Evolutionary conservation across 2,888 invertebrate genomes (phyloP).

Genomic region (Ochropleura leucogaster): DNA sequence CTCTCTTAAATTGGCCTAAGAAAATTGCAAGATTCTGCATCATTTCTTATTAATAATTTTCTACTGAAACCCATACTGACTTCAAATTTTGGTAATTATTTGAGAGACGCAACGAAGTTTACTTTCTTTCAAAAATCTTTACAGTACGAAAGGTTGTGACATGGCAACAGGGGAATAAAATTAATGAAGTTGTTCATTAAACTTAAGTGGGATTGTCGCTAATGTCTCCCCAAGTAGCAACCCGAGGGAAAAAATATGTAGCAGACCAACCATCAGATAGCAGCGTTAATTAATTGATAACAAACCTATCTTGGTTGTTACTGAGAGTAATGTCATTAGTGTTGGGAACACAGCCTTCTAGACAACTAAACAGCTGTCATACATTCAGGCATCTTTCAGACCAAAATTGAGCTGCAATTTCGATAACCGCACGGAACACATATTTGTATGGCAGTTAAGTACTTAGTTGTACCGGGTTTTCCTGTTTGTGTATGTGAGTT

Average conservation of each 20-base stretch:
- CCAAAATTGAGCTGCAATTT: too few species aligned
- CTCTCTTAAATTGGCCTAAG: not conserved
- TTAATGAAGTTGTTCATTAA: slow-evolving; percentile 88
- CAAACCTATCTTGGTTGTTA: slow-evolving; percentile 34
- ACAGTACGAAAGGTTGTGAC: slow-evolving; percentile 57
- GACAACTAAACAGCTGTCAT: not conserved
- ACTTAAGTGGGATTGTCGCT: slow-evolving; percentile 85
- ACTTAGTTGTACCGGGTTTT: too few species aligned
- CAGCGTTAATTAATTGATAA: slow-evolving; percentile 61
- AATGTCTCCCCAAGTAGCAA: slow-evolving; percentile 72
- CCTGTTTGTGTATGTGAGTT: too few species aligned
- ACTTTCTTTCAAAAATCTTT: slow-evolving; percentile 16
- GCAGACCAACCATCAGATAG: slow-evolving; percentile 59
- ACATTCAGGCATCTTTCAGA: not conserved
- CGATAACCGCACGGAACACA: too few species aligned
- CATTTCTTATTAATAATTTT: not conserved
- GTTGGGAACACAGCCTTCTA: not conserved
- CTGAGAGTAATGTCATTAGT: slow-evolving; percentile 25
- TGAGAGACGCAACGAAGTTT: slow-evolving; percentile 2
- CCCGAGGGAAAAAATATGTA: slow-evolving; percentile 66
- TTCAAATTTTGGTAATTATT: not conserved
- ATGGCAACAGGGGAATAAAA: slow-evolving; percentile 74
- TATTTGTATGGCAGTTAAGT: too few species aligned
- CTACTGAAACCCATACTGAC: not conserved
- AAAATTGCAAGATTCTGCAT: not conserved